A percentile compares a stretch with the other conserved stretches of the same genome.
Evolutionary conservation across 2,797 vertebrate genomes (phyloP).

Genomic region (Microctenopoma lineatum): DNA sequence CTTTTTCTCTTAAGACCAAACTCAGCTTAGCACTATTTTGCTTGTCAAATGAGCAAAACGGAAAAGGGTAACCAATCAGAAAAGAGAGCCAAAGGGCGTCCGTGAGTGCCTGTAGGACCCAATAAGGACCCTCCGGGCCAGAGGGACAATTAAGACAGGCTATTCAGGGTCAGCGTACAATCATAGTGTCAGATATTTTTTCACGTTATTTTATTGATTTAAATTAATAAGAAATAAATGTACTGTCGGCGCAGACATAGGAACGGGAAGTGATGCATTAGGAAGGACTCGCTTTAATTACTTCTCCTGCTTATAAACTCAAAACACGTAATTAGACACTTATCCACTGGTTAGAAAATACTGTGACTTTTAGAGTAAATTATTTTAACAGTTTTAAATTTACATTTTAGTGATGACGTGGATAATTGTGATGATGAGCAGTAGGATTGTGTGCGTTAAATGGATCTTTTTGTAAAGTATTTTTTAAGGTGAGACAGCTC

Average conservation of each 20-base stretch:
- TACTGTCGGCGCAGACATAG: background rate
- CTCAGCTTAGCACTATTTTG: conserved; percentile 41
- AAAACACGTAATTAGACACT: background rate
- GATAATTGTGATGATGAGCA: too few relatives aligned
- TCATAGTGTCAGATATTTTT: too few relatives aligned
- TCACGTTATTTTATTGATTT: too few relatives aligned
- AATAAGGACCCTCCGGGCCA: conserved; percentile 27
- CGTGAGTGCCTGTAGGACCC: conserved; percentile 73
- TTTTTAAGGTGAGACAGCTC: too few relatives aligned
- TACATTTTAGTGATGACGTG: background rate
- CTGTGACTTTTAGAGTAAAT: background rate
- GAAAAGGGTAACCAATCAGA: conserved; percentile 67
- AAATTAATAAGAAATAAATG: too few relatives aligned
- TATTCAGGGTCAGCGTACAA: background rate
- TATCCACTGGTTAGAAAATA: background rate
- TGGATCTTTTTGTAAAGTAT: background rate
- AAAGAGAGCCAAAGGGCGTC: conserved; percentile 3
- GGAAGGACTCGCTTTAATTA: background rate
- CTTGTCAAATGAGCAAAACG: conserved; percentile 52
- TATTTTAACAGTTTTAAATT: background rate
- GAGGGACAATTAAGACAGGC: conserved; percentile 5
- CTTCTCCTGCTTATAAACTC: background rate
- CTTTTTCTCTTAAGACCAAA: background rate
- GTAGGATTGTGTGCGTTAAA: too few relatives aligned
- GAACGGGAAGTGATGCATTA: background rate